Percentiles rank a stretch among this genome's conserved stretches.
These are phyloP conservation scores for Neomonachus schauinslandi DNA, from an alignment of 2,113 vertebrate species.

Conservation along the genomic window DNA sequence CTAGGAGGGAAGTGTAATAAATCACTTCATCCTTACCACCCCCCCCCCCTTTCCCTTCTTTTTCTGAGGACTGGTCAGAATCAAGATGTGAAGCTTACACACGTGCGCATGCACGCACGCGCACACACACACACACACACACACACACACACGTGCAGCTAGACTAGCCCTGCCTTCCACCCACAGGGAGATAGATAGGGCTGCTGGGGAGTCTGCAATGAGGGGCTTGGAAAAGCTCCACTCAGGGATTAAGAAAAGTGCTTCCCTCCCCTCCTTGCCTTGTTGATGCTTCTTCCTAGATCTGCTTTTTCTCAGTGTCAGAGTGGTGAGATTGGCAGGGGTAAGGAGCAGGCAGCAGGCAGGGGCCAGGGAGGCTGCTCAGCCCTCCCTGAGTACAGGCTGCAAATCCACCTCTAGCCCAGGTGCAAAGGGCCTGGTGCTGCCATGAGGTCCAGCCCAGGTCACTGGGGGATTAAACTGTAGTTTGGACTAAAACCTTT, in stretches of 20 bases:
- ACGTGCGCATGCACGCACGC: background rate
- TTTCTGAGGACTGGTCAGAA: background rate
- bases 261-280: too few relatives aligned
- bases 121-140: too few relatives aligned
- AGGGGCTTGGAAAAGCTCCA: background rate
- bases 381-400: background rate
- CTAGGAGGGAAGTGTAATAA: background rate
- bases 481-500: background rate
- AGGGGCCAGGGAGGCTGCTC: fast-evolving
- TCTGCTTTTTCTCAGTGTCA: background rate
- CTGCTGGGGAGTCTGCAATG: background rate
- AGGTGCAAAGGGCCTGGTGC: background rate
- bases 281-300: background rate
- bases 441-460: background rate
- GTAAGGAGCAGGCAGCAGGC: background rate
- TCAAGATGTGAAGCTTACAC: background rate
- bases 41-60: background rate
- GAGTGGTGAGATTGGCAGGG: background rate
- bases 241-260: background rate
- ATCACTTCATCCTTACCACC: background rate
- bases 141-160: too few relatives aligned
- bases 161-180: background rate
- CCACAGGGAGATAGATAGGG: background rate
- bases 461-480: background rate
- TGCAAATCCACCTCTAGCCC: background rate